Conservation (phyloP, 2,113 vertebrate species). For the Phrynosoma platyrhinos region DNA sequence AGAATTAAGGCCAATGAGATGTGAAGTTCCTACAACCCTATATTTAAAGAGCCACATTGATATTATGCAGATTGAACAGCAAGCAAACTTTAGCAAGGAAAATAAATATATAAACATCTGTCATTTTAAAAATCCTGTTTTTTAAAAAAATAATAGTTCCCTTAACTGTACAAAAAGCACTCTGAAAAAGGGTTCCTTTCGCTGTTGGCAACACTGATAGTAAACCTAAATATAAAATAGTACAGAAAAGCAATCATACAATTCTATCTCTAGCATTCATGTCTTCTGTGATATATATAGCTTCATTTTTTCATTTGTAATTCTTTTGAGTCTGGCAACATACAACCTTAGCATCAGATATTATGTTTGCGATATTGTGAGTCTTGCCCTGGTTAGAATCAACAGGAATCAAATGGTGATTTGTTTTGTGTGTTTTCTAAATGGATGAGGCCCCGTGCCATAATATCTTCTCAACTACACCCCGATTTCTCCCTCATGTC, state of each 20-base stretch:
- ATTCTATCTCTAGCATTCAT: constrained; percentile 25
- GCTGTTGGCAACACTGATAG: constrained; percentile 8
- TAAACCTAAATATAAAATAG: neutral
- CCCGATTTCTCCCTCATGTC: neutral
- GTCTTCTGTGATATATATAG: neutral
- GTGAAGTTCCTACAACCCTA: constrained; percentile 21
- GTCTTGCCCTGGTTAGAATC: neutral
- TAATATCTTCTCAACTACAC: neutral
- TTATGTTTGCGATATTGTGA: neutral
- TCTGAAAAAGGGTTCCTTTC: constrained; percentile 26
- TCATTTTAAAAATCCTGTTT: constrained; percentile 39
- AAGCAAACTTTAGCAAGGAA: constrained; percentile 23
- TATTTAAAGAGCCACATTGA: constrained; percentile 20
- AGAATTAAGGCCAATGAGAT: neutral
- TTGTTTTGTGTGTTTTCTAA: neutral
- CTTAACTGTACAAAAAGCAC: constrained; percentile 20
- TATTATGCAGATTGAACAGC: constrained; percentile 10
- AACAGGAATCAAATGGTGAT: neutral
- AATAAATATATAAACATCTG: constrained; percentile 15
- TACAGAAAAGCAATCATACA: constrained; percentile 8
- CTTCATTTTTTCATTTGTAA: neutral
- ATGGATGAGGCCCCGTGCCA: too few relatives aligned
- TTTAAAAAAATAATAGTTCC: neutral
- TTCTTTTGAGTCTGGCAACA: neutral
- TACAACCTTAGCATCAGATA: neutral